A percentile compares a stretch with the other conserved stretches of the same genome.
phyloP scores from a whole-genome alignment of 2,113 vertebrate genomes.

The Cynocephalus volans region DNA sequence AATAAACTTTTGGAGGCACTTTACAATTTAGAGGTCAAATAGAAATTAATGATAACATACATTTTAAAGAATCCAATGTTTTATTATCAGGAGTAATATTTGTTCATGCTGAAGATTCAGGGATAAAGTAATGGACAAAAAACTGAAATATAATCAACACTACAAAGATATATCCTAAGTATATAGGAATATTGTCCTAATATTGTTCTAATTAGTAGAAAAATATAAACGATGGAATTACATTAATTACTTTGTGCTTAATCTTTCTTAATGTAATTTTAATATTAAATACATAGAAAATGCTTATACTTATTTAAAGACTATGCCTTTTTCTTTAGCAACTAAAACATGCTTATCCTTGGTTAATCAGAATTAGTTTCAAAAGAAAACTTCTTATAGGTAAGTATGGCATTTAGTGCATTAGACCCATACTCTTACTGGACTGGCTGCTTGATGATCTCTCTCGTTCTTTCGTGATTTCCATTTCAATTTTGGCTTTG shows the following conservation, averaged over 20 bases:
- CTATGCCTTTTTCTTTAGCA: slow-evolving; percentile 54
- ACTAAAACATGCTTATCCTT: slow-evolving; percentile 50
- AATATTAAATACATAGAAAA: slow-evolving; percentile 58
- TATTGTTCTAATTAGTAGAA: slow-evolving; percentile 19
- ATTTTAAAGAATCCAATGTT: slow-evolving; percentile 54
- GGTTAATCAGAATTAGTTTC: slow-evolving; percentile 40
- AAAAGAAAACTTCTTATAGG: neutral
- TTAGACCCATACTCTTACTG: slow-evolving; percentile 87
- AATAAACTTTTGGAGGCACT: slow-evolving; percentile 51
- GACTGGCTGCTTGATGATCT: slow-evolving; percentile 85
- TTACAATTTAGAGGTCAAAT: slow-evolving; percentile 56
- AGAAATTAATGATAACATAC: slow-evolving; percentile 59
- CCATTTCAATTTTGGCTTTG: slow-evolving; percentile 97
- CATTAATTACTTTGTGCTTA: slow-evolving; percentile 65
- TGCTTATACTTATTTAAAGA: slow-evolving; percentile 46
- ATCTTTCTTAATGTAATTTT: slow-evolving; percentile 62
- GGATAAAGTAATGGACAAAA: slow-evolving; percentile 57
- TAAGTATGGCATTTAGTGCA: slow-evolving; percentile 73
- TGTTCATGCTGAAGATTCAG: slow-evolving; percentile 62
- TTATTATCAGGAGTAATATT: slow-evolving; percentile 67
- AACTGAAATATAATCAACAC: neutral
- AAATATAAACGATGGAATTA: slow-evolving; percentile 68
- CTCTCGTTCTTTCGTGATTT: slow-evolving; percentile 95
- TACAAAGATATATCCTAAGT: neutral
- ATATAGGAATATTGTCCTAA: slow-evolving; percentile 55